Evolutionary conservation across 1,140 invertebrate genomes (phyloP).

Genomic region (Drosophila pachea): DNA sequence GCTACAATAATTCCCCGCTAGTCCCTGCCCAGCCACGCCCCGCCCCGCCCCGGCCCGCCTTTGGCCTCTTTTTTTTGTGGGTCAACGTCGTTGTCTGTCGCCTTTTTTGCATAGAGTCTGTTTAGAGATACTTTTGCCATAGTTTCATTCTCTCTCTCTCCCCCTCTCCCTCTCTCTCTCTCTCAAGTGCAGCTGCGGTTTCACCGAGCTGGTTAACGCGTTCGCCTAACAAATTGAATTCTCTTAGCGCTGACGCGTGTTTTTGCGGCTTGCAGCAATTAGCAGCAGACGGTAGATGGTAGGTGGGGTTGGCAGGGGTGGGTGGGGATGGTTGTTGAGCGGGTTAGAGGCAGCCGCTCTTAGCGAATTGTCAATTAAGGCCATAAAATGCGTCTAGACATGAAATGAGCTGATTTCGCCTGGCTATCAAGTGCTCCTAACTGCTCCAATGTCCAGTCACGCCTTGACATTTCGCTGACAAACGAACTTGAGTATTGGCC

Average conservation of each 20-base stretch:
- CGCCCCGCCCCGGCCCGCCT: neutral
- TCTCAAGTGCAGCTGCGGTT: slow-evolving; percentile 15
- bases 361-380: slow-evolving; percentile 51
- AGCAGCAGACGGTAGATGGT: slow-evolving; percentile 17
- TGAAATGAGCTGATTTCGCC: slow-evolving; percentile 15
- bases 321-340: neutral
- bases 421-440: slow-evolving; percentile 2
- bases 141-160: no score
- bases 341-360: neutral
- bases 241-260: slow-evolving; percentile 42
- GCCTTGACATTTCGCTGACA: slow-evolving; percentile 42
- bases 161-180: no score
- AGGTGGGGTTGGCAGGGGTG: neutral
- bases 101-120: slow-evolving; percentile 27
- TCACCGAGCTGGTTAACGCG: slow-evolving; percentile 11
- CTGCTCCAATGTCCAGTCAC: slow-evolving; percentile 20
- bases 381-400: slow-evolving; percentile 57
- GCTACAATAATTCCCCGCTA: slow-evolving; percentile 32
- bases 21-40: no score
- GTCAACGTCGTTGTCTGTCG: slow-evolving; percentile 32
- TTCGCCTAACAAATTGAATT: slow-evolving; percentile 51
- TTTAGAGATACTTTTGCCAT: slow-evolving; percentile 30
- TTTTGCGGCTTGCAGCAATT: slow-evolving; percentile 60
- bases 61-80: slow-evolving; percentile 38
- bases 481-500: slow-evolving; percentile 44